phyloP scores from a whole-genome alignment of 2,113 vertebrate species.

The Oplegnathus fasciatus region DNA sequence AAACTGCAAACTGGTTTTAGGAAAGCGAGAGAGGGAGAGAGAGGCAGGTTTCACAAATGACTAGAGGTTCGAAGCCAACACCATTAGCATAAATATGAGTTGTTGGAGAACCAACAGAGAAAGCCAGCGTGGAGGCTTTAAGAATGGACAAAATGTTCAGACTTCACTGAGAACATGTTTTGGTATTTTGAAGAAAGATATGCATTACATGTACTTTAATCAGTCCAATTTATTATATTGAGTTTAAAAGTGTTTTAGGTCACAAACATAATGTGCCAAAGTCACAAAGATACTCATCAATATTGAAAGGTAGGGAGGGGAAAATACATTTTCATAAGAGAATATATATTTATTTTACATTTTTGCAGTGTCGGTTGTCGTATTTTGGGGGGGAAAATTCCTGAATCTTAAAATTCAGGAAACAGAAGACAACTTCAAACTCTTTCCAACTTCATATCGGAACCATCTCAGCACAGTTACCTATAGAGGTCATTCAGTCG shows the following conservation, averaged over 20 bases:
- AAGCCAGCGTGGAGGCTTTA: not conserved
- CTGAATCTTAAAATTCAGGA: not conserved
- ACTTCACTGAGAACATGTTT: not conserved
- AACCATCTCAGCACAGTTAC: constrained; percentile 10
- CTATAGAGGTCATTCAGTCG: constrained; percentile 43
- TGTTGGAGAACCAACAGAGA: not conserved
- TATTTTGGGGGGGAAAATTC: not conserved
- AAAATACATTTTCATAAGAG: not conserved
- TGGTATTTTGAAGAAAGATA: not conserved
- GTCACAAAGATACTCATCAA: not conserved
- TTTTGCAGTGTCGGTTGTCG: not conserved
- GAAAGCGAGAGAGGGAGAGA: not conserved
- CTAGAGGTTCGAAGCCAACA: not conserved
- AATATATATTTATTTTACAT: not conserved
- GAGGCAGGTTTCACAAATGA: not conserved
- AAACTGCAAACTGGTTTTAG: not conserved
- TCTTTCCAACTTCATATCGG: not conserved
- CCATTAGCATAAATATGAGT: not conserved
- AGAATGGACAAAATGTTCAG: constrained; percentile 6
- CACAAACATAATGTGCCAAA: not conserved
- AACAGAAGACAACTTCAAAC: not conserved
- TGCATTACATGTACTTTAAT: not conserved
- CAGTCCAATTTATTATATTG: not conserved
- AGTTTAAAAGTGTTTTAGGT: not conserved
- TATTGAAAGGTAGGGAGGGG: not conserved